Evolutionary conservation across 2,797 vertebrate species (phyloP).

Genomic region (Typhlichthys eigenmanni): DNA sequence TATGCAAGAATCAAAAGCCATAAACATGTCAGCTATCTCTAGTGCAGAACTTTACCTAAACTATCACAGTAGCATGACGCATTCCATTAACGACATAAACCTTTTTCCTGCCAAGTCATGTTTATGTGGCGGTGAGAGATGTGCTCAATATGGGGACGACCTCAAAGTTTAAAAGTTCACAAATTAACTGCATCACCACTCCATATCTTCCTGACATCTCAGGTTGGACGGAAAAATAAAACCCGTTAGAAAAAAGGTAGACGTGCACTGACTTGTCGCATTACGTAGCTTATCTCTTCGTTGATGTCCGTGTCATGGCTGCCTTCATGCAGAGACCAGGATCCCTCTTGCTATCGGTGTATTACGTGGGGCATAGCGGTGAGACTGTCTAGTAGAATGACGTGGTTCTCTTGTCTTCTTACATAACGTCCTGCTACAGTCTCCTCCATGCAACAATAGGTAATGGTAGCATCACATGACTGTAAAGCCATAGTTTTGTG

Average conservation of each 20-base stretch:
- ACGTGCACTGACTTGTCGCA: constrained; percentile 39
- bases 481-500: not conserved
- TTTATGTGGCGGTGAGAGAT: constrained; percentile 24
- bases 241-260: constrained; percentile 14
- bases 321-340: not conserved
- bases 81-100: constrained; percentile 24
- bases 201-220: not conserved
- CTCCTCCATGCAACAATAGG: not conserved
- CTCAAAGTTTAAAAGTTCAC: constrained; percentile 35
- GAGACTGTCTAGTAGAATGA: not conserved
- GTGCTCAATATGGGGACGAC: constrained; percentile 18
- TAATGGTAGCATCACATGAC: constrained; percentile 7
- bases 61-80: constrained; percentile 16
- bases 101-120: constrained; percentile 11
- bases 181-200: not conserved
- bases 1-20: constrained; percentile 36
- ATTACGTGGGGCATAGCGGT: not conserved
- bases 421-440: not conserved
- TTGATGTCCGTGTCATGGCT: constrained; percentile 8
- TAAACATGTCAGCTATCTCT: constrained; percentile 43
- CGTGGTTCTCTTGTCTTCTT: not conserved
- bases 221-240: constrained; percentile 9
- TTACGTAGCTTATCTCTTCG: constrained; percentile 32
- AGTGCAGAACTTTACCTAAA: constrained; percentile 21
- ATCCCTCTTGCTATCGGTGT: not conserved